Conservation (phyloP, 1,140 invertebrate species). For the Achroia grisella region DNA sequence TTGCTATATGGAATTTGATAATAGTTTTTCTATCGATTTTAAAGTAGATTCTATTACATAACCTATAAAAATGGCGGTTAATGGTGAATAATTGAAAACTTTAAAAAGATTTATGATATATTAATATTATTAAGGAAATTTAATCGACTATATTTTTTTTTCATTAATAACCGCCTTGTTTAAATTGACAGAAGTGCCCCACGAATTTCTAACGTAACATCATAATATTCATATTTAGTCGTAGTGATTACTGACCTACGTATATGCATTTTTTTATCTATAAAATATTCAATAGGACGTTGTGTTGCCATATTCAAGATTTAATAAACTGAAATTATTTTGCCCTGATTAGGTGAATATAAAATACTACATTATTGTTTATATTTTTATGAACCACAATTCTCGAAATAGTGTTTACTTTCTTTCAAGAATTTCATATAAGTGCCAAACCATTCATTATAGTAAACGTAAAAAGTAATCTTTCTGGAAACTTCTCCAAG, state of each 20-base stretch:
- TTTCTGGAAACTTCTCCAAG: too few species aligned
- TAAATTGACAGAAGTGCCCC: conserved; percentile 48
- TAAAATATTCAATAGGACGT: neutral
- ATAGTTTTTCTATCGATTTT: conserved; percentile 26
- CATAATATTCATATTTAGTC: conserved; percentile 52
- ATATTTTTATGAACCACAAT: too few species aligned
- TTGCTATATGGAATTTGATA: conserved; percentile 32
- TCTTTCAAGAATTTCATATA: too few species aligned
- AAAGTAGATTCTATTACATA: conserved; percentile 11
- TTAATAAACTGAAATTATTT: neutral
- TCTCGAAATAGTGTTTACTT: too few species aligned
- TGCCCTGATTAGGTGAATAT: neutral
- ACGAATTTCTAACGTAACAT: conserved; percentile 57
- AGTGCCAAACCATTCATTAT: too few species aligned
- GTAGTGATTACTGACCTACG: conserved; percentile 38
- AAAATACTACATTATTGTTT: too few species aligned
- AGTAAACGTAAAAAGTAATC: too few species aligned
- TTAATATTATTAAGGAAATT: neutral
- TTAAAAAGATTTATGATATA: neutral
- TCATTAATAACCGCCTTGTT: neutral
- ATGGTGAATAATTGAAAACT: conserved; percentile 3
- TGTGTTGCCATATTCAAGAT: too few species aligned
- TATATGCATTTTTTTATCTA: conserved; percentile 65
- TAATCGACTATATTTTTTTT: neutral
- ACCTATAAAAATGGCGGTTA: conserved; percentile 10